phyloP scores from a whole-genome alignment of 2,113 vertebrate genomes.

The Rhegmatorhina hoffmannsi region DNA sequence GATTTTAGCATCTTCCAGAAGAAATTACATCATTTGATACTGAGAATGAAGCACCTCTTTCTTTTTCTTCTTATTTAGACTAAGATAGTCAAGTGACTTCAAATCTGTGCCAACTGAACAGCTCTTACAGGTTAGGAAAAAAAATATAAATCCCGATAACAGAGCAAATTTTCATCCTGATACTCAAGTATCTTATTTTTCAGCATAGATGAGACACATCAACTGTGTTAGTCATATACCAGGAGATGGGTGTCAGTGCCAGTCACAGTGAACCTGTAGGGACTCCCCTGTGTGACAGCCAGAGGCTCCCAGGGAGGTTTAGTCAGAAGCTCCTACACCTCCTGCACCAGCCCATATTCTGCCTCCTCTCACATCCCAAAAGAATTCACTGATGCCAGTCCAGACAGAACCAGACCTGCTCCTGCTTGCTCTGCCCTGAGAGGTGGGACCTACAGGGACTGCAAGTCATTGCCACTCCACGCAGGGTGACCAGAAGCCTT shows the following conservation, averaged over 20 bases:
- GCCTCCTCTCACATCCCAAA: neutral
- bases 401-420: neutral
- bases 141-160: neutral
- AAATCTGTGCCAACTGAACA: neutral
- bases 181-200: neutral
- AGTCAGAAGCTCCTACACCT: neutral
- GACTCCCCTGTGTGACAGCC: too few species aligned
- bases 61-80: neutral
- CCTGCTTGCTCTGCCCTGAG: neutral
- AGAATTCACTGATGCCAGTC: neutral
- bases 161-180: neutral
- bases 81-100: neutral
- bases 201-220: neutral
- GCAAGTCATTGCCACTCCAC: neutral
- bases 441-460: neutral
- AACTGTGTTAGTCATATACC: neutral
- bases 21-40: neutral
- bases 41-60: neutral
- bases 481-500: rapidly evolving
- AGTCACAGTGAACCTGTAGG: neutral
- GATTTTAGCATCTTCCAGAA: neutral
- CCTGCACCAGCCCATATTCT: neutral
- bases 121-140: neutral
- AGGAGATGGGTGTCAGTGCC: neutral
- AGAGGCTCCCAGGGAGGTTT: neutral